phyloP scores from a whole-genome alignment of 2,888 invertebrate genomes.

The Ophion slaviceki region DNA sequence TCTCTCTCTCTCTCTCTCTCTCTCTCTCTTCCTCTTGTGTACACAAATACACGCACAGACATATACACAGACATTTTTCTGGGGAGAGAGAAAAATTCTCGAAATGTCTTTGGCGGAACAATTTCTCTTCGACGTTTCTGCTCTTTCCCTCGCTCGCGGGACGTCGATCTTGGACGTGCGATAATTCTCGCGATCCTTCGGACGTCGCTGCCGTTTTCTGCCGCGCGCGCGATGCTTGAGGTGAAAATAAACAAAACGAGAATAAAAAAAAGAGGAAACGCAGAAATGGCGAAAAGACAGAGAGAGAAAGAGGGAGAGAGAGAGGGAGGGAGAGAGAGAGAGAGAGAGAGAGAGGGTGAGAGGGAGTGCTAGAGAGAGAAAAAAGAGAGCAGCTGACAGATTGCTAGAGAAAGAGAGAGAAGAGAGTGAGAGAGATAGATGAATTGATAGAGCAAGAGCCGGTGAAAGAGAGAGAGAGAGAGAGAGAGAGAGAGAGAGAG shows the following conservation, averaged over 20 bases:
- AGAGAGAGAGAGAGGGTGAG: background rate
- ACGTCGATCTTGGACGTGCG: conserved; percentile 66
- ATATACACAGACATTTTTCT: background rate
- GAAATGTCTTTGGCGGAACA: conserved; percentile 69
- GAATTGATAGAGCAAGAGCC: background rate
- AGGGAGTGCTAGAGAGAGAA: background rate
- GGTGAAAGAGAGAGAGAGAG: background rate
- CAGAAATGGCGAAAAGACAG: conserved; percentile 1
- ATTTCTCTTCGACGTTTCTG: conserved; percentile 65
- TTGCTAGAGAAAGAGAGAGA: background rate
- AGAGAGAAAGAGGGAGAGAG: background rate
- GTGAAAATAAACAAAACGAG: conserved; percentile 50
- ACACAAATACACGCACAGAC: background rate
- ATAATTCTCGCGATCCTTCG: conserved; percentile 64
- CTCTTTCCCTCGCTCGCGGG: conserved; percentile 61
- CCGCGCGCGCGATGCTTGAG: conserved; percentile 37
- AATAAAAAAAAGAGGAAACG: conserved; percentile 38
- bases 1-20: no score
- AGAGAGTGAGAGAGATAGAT: background rate
- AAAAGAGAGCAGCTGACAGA: background rate
- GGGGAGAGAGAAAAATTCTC: conserved; percentile 63
- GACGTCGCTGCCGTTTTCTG: conserved; percentile 40
- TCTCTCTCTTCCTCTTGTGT: conserved; percentile 14
- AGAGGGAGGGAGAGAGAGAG: background rate
- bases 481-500: background rate